Evolutionary conservation across 2,888 invertebrate genomes (phyloP).

Genomic region (Ptychoptera contaminata): DNA sequence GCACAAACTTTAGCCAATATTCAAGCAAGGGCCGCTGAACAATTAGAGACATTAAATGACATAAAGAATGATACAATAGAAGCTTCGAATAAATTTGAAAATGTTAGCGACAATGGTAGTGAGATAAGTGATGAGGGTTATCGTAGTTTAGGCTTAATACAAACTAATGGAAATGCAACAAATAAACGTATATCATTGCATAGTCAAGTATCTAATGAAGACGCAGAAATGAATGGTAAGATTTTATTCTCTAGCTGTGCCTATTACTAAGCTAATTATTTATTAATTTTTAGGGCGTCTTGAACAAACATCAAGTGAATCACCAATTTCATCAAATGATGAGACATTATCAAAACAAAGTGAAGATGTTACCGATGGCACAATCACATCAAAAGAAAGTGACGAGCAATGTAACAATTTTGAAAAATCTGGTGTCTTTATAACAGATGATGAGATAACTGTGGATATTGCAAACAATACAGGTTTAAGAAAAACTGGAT

Average conservation of each 20-base stretch:
- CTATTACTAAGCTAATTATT: neutral
- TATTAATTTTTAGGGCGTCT: constrained; percentile 40
- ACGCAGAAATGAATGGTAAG: constrained; percentile 54
- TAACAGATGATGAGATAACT: constrained; percentile 31
- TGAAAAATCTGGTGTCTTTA: constrained; percentile 27
- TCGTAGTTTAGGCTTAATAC: constrained; percentile 58
- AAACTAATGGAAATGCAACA: constrained; percentile 32
- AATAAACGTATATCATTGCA: constrained; percentile 49
- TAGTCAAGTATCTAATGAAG: constrained; percentile 56
- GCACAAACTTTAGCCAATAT: constrained; percentile 1
- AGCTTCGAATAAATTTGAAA: constrained; percentile 31
- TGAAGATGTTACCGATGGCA: too few relatives aligned
- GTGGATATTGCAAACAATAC: constrained; percentile 51
- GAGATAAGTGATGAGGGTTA: constrained; percentile 78
- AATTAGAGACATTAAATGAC: constrained; percentile 15
- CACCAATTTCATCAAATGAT: constrained; percentile 30
- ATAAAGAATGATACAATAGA: constrained; percentile 10
- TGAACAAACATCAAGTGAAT: constrained; percentile 33
- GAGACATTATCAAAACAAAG: constrained; percentile 16
- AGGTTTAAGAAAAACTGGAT: constrained; percentile 54
- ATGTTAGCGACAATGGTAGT: constrained; percentile 63
- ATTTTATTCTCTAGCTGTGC: neutral
- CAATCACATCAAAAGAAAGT: constrained; percentile 15
- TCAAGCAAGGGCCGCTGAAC: constrained; percentile 8
- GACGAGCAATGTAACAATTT: constrained; percentile 17